A percentile compares a stretch with the other conserved stretches of the same genome.
These are phyloP conservation scores for Euclidia mi DNA, from an alignment of 2,888 invertebrate genomes.

Conservation along the genomic window DNA sequence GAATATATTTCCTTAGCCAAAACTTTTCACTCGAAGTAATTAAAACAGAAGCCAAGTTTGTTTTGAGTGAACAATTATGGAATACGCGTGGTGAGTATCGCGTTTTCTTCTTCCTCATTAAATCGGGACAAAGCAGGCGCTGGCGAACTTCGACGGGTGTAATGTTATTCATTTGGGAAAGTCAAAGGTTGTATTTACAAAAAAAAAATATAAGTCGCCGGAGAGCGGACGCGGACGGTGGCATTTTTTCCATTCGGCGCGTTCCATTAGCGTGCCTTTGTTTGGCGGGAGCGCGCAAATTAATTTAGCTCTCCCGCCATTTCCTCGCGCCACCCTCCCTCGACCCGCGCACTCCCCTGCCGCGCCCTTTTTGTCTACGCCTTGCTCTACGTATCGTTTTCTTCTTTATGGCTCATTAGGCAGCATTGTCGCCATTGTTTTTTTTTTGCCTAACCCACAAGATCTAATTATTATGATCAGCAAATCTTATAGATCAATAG, in stretches of 20 bases:
- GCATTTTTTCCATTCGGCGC: conserved; percentile 90
- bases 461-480: conserved; percentile 87
- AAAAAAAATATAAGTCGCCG: conserved; percentile 86
- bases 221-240: conserved; percentile 90
- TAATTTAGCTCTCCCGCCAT: conserved; percentile 90
- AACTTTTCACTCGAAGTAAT: conserved; percentile 76
- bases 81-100: conserved; percentile 73
- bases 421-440: conserved; percentile 89
- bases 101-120: conserved; percentile 82
- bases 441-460: conserved; percentile 83
- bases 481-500: conserved; percentile 71
- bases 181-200: conserved; percentile 89
- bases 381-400: conserved; percentile 90
- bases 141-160: conserved; percentile 84
- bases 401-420: conserved; percentile 90
- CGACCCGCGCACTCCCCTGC: conserved; percentile 72
- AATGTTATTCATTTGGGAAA: conserved; percentile 89
- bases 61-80: conserved; percentile 79
- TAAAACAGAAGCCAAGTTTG: conserved; percentile 76
- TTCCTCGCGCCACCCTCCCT: conserved; percentile 80
- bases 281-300: conserved; percentile 90
- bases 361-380: conserved; percentile 89
- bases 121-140: conserved; percentile 82
- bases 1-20: conserved; percentile 56
- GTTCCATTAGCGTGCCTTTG: conserved; percentile 90